A percentile compares a stretch with the other conserved stretches of the same genome.
These are phyloP conservation scores for Calidris pugnax DNA, from an alignment of 2,113 vertebrate species.

Conservation along the genomic window DNA sequence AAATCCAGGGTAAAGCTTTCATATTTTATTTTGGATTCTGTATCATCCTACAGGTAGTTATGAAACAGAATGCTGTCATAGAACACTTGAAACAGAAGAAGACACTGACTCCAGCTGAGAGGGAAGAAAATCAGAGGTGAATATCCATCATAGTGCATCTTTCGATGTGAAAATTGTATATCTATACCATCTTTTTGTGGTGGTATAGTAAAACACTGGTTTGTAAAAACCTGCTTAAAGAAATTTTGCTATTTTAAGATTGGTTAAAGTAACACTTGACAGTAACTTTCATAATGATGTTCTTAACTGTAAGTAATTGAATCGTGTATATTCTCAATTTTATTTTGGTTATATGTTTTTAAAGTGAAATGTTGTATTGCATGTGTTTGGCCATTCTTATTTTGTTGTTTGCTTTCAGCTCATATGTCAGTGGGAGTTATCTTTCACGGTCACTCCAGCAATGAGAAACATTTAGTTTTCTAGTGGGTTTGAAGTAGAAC, in stretches of 20 bases:
- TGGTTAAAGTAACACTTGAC: background rate
- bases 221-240: background rate
- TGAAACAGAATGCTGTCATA: conserved; percentile 91
- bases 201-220: background rate
- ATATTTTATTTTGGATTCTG: conserved; percentile 53
- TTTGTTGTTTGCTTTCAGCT: background rate
- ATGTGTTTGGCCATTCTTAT: background rate
- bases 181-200: background rate
- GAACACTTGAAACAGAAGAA: conserved; percentile 96
- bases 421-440: background rate
- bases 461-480: background rate
- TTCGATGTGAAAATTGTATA: background rate
- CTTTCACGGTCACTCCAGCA: background rate
- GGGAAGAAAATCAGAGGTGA: conserved; percentile 97
- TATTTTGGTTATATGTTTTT: background rate
- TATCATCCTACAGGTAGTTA: conserved; percentile 78
- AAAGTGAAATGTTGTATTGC: background rate
- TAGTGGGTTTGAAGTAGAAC: background rate
- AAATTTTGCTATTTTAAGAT: background rate
- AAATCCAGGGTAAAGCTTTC: conserved; percentile 2
- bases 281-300: background rate
- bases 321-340: background rate
- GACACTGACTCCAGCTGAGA: conserved; percentile 88
- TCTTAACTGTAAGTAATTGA: background rate
- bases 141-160: background rate